Evolutionary conservation across 1,140 invertebrate genomes (phyloP).

Genomic region (Cyclina sinensis): DNA sequence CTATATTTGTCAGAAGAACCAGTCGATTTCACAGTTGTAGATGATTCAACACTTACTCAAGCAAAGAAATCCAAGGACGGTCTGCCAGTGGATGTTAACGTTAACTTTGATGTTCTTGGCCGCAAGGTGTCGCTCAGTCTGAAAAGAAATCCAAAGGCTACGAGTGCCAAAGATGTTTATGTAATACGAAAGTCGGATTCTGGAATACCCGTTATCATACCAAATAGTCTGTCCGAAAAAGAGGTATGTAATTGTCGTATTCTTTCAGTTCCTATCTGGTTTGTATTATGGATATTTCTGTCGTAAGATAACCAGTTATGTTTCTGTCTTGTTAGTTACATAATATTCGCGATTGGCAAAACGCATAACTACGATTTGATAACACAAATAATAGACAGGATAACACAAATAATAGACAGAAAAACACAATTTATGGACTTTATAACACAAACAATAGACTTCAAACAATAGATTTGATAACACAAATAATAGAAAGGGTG

Average conservation of each 20-base stretch:
- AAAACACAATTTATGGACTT: too few relatives aligned
- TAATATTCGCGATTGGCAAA: too few relatives aligned
- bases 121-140: slow-evolving; percentile 10
- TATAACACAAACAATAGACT: too few relatives aligned
- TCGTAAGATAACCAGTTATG: too few relatives aligned
- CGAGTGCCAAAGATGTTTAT: slow-evolving; percentile 50
- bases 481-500: too few relatives aligned
- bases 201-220: slow-evolving; percentile 47
- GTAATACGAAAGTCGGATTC: slow-evolving; percentile 57
- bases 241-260: slow-evolving; percentile 49
- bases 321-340: too few relatives aligned
- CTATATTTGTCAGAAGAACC: too few relatives aligned
- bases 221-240: slow-evolving; percentile 1
- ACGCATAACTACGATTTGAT: neutral
- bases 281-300: too few relatives aligned
- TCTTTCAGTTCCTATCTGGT: too few relatives aligned
- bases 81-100: slow-evolving; percentile 28
- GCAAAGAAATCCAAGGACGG: slow-evolving; percentile 33
- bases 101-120: slow-evolving; percentile 47
- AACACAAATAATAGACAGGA: too few relatives aligned
- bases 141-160: slow-evolving; percentile 52
- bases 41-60: neutral
- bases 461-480: too few relatives aligned
- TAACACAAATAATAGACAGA: too few relatives aligned
- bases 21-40: slow-evolving; percentile 55